phyloP scores from a whole-genome alignment of 2,888 invertebrate genomes.

The Sacculina carcini region DNA sequence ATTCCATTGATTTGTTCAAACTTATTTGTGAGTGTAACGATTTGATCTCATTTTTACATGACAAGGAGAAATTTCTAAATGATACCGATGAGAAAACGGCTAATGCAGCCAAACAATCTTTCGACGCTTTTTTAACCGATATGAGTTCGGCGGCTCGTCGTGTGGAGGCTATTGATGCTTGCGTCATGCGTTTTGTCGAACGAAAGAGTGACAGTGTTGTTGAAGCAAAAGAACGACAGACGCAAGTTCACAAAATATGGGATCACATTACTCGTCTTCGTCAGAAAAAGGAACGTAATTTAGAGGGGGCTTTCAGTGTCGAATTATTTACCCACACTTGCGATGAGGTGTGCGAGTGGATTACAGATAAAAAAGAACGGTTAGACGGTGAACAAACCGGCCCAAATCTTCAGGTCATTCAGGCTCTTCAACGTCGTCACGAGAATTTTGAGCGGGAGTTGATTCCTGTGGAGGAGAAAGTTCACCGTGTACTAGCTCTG shows the following conservation, averaged over 20 bases:
- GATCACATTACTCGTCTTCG: constrained; percentile 58
- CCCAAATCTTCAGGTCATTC: constrained; percentile 66
- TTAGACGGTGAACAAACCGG: constrained; percentile 38
- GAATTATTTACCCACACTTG: constrained; percentile 86
- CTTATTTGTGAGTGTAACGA: constrained; percentile 93
- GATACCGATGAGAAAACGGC: constrained; percentile 59
- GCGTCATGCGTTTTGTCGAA: constrained; percentile 54
- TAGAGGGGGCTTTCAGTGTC: constrained; percentile 68
- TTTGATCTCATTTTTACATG: constrained; percentile 90
- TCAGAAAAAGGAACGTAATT: constrained; percentile 61
- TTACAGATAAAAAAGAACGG: constrained; percentile 81
- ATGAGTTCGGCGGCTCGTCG: constrained; percentile 75
- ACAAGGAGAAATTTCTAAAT: constrained; percentile 64
- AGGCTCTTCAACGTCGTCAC: constrained; percentile 68
- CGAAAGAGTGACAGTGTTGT: constrained; percentile 4
- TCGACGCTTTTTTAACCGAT: constrained; percentile 34
- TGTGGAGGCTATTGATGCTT: constrained; percentile 60
- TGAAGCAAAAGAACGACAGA: constrained; percentile 26
- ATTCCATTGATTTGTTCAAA: constrained; percentile 67
- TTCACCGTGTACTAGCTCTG: constrained; percentile 49
- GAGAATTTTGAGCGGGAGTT: constrained; percentile 80
- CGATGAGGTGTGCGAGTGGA: constrained; percentile 91
- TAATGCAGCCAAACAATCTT: constrained; percentile 74
- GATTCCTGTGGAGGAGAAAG: constrained; percentile 80
- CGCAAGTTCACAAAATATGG: constrained; percentile 71